Evolutionary conservation across 1,140 invertebrate species (phyloP).

Genomic region (Diuraphis noxia): DNA sequence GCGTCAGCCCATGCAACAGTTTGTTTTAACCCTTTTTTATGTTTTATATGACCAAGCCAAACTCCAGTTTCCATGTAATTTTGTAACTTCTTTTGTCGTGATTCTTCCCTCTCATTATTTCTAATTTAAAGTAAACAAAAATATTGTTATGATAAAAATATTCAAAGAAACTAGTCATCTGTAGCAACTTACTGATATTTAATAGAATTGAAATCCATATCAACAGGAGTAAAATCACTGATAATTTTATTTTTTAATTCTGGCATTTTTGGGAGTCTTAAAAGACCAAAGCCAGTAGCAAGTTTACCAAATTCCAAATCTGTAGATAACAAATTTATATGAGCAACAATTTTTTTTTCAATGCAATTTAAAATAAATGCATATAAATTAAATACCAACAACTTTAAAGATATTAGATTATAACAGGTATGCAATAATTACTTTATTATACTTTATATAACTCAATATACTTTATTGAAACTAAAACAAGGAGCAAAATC

Average conservation of each 20-base stretch:
- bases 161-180: background rate
- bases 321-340: constrained; percentile 57
- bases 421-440: background rate
- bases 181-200: constrained; percentile 68
- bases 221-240: constrained; percentile 68
- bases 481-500: background rate
- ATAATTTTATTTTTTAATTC: constrained; percentile 78
- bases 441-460: too few species aligned
- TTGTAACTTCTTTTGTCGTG: constrained; percentile 73
- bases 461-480: background rate
- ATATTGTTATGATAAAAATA: background rate
- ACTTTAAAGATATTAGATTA: background rate
- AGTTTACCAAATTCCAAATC: constrained; percentile 86
- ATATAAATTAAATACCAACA: background rate
- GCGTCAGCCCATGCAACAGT: constrained; percentile 79
- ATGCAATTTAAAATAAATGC: too few species aligned
- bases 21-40: constrained; percentile 63
- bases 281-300: constrained; percentile 84
- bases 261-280: constrained; percentile 92
- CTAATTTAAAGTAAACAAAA: constrained; percentile 37
- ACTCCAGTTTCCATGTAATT: constrained; percentile 73
- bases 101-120: constrained; percentile 78
- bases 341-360: background rate
- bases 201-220: constrained; percentile 77
- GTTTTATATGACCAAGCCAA: constrained; percentile 75